Base-by-base conservation (phyloP, 2,113 vertebrate species). In the Sapayoa aenigma region DNA sequence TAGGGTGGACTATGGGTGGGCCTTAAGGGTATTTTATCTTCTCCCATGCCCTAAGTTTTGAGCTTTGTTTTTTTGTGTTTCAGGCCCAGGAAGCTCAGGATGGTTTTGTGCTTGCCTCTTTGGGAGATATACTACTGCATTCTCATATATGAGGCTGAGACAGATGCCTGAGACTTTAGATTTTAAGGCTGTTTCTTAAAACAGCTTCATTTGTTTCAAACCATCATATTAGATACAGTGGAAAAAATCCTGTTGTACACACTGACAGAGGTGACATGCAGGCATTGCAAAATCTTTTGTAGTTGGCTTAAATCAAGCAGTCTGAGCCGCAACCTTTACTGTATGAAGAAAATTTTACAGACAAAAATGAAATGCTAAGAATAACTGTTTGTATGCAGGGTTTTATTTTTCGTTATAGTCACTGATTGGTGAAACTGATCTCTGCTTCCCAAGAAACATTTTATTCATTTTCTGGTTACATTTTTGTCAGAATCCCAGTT, bases 391-490 rank as follows among this genome's bases (percentile, higher is more conserved):
- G 66, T 87, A 63, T 75, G 37, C 22, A 79, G 49, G 55, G 59
- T 18, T 84, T 95, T 95, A 94, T 93, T 93, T 97, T 83, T 46
- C 58, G 87, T 46, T 86, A 35, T 62, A 94, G 69, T 92, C 22
- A 52, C 65, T 78, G 58, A 46, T 83, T 93, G 91, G 75, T 2
- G n/a, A 94, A 94, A 82, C n/a, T 68, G 77, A 62, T 31, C 12
- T 94, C 90, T 87, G 68, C 87, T 88, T 97, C 96, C 75, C 86
- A 68, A 91, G 73, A 95, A 95, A 93, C 53, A 96, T 96, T 98
- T 97, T 97, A 95, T 94, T 97, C 86, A 95, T 98, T 98, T 96
- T 97, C 81, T 96, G 78, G 83, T 94, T 95, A 75, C 93, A 94
- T 97, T 97, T 97, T 96, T 97, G 94, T 97, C 96, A 96, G 65